Evolutionary conservation across 92 coral and sea anemone species (phyloP).

Genomic region (Palythoa caribaeorum): DNA sequence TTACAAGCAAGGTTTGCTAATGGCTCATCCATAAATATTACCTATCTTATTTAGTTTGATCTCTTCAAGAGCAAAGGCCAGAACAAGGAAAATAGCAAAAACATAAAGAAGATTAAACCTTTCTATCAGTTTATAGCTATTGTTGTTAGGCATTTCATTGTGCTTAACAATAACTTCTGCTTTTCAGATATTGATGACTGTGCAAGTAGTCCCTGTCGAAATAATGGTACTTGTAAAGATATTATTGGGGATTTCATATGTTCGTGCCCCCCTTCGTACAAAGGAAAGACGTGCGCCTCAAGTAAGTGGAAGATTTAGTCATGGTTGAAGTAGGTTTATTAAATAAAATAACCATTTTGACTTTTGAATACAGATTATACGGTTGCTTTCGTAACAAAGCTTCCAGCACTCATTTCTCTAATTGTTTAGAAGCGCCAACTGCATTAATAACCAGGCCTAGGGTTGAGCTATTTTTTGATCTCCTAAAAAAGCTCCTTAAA

Average conservation of each 20-base stretch:
- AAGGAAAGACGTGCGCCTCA: conserved; percentile 81
- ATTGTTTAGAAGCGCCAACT: too few relatives aligned
- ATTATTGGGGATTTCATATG: conserved; percentile 69
- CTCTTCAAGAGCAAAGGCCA: too few relatives aligned
- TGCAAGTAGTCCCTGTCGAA: conserved; percentile 69
- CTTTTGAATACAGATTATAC: neutral
- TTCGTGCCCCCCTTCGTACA: conserved; percentile 66
- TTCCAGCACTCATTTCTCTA: too few relatives aligned
- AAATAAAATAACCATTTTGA: neutral
- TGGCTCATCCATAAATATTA: too few relatives aligned
- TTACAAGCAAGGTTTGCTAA: too few relatives aligned
- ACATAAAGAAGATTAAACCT: too few relatives aligned
- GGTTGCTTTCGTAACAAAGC: too few relatives aligned
- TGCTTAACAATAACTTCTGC: neutral
- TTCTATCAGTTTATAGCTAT: neutral
- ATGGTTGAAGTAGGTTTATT: neutral
- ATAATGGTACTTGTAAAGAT: conserved; percentile 76
- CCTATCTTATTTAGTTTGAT: too few relatives aligned
- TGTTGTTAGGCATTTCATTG: neutral
- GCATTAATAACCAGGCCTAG: too few relatives aligned
- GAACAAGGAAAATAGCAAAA: too few relatives aligned
- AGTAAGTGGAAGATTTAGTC: conserved; percentile 40
- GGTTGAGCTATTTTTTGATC: too few relatives aligned
- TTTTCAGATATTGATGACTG: conserved; percentile 75
- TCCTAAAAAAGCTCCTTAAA: too few relatives aligned